phyloP scores from a whole-genome alignment of 2,113 vertebrate species.

The Cryptomyrus ogoouensis region DNA sequence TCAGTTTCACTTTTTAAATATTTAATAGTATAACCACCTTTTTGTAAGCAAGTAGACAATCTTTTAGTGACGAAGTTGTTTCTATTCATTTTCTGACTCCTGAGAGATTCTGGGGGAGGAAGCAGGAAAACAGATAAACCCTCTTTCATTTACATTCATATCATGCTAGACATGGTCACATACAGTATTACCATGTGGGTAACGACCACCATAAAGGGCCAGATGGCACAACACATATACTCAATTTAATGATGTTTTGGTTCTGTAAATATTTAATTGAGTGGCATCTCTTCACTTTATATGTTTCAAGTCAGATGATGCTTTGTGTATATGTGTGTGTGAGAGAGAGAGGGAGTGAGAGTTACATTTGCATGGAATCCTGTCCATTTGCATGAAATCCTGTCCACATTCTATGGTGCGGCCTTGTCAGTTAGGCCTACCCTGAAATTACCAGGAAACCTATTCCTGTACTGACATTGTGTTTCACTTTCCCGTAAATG shows the following conservation, averaged over 20 bases:
- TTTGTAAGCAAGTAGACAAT: not conserved
- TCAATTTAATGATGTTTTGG: not conserved
- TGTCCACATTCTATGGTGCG: not conserved
- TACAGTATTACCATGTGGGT: not conserved
- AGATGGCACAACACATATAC: not conserved
- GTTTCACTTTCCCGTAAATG: not conserved
- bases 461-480: not conserved
- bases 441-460: not conserved
- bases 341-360: not conserved
- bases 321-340: not conserved
- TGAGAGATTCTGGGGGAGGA: not conserved
- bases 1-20: not conserved
- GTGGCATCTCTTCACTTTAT: not conserved
- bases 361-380: not conserved
- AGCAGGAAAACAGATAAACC: not conserved
- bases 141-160: not conserved
- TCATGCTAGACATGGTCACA: not conserved
- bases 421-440: not conserved
- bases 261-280: not conserved
- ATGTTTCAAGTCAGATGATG: not conserved
- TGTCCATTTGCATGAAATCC: not conserved
- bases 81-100: not conserved
- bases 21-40: not conserved
- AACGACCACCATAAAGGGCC: not conserved
- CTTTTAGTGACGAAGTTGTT: not conserved